These are phyloP conservation scores for Harpagoxenus sublaevis DNA, from an alignment of 2,888 invertebrate species.

Conservation along the genomic window DNA sequence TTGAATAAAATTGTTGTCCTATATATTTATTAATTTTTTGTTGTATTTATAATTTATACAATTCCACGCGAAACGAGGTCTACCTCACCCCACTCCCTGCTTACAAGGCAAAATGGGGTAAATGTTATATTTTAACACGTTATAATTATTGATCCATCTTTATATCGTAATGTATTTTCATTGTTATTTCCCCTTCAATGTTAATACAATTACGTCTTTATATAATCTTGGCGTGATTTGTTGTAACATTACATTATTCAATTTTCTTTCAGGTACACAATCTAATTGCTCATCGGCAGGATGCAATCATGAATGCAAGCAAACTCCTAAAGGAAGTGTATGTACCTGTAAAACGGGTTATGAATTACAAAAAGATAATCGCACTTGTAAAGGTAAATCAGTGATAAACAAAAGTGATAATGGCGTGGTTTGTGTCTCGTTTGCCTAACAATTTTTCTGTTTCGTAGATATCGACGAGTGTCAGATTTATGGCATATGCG, in stretches of 20 bases:
- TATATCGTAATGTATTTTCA: neutral
- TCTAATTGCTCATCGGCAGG: slow-evolving; percentile 64
- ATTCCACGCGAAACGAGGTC: no score
- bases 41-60: no score
- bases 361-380: slow-evolving; percentile 68
- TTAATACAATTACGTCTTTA: neutral
- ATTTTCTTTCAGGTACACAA: slow-evolving; percentile 13
- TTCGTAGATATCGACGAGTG: slow-evolving; percentile 90
- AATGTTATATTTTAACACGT: slow-evolving; percentile 14
- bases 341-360: slow-evolving; percentile 88
- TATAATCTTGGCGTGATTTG: no score
- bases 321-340: slow-evolving; percentile 87
- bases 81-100: no score
- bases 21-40: no score
- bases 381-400: slow-evolving; percentile 73
- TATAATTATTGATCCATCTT: neutral
- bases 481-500: slow-evolving; percentile 89
- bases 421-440: neutral
- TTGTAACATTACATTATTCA: neutral
- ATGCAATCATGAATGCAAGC: slow-evolving; percentile 85
- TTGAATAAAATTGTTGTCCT: no score
- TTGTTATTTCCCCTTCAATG: neutral
- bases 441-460: slow-evolving; percentile 63
- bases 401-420: neutral
- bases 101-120: no score